Evolutionary conservation across 2,113 vertebrate genomes (phyloP).

Genomic region (Asarcornis scutulata): DNA sequence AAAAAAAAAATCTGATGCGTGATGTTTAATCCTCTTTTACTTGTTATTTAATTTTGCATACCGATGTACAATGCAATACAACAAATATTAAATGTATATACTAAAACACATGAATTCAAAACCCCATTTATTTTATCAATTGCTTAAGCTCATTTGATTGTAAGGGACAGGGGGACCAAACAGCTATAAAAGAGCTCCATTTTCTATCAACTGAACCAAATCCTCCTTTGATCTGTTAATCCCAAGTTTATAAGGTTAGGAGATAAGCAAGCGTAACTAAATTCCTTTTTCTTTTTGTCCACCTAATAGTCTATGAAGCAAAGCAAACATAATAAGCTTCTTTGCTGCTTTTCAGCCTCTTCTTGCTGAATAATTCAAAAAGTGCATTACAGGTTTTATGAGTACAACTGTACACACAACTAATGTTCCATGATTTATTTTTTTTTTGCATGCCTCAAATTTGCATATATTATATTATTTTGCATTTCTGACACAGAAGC

Average conservation of each 20-base stretch:
- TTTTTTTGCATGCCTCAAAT: constrained; percentile 66
- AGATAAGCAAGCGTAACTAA: constrained; percentile 95
- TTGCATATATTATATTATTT: constrained; percentile 85
- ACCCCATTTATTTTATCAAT: constrained; percentile 72
- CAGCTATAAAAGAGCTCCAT: constrained; percentile 86
- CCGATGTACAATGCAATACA: neutral
- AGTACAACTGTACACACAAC: constrained; percentile 63
- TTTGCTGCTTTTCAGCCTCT: constrained; percentile 68
- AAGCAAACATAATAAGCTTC: constrained; percentile 85
- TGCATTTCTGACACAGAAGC: constrained; percentile 80
- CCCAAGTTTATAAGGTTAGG: constrained; percentile 94
- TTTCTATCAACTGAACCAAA: constrained; percentile 91
- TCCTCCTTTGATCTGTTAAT: constrained; percentile 99
- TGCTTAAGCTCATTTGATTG: constrained; percentile 80
- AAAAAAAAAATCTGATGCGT: neutral
- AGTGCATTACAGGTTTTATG: constrained; percentile 55
- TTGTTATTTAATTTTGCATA: constrained; percentile 58
- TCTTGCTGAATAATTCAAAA: constrained; percentile 69
- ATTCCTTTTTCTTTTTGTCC: constrained; percentile 89
- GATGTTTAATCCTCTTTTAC: constrained; percentile 39
- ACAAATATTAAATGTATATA: constrained; percentile 55
- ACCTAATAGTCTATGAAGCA: constrained; percentile 87
- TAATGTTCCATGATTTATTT: constrained; percentile 59
- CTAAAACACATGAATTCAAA: constrained; percentile 72
- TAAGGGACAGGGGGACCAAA: constrained; percentile 73